A percentile compares a stretch with the other conserved stretches of the same genome.
phyloP scores from a whole-genome alignment of 1,140 invertebrate species.

The Mya arenaria region DNA sequence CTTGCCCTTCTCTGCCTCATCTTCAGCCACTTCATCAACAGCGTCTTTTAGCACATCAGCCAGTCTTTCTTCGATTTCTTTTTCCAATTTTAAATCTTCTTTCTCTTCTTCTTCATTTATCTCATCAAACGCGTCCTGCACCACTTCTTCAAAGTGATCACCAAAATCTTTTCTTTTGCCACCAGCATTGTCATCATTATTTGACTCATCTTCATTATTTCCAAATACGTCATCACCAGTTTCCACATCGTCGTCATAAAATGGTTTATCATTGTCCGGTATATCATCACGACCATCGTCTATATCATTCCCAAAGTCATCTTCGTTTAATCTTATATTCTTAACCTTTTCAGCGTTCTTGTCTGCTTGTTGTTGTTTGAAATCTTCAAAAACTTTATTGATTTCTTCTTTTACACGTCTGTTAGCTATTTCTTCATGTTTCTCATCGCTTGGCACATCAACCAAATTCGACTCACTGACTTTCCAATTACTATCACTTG shows the following conservation, averaged over 20 bases:
- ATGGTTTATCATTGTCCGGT: background rate
- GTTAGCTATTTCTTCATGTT: background rate
- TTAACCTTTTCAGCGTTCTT: background rate
- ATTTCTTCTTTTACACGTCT: conserved; percentile 14
- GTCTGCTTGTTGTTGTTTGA: conserved; percentile 23
- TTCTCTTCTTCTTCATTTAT: conserved; percentile 4
- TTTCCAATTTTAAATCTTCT: background rate
- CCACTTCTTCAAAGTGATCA: background rate
- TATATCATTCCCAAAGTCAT: background rate
- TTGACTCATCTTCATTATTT: background rate
- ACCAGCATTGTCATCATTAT: conserved; percentile 9
- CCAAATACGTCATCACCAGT: background rate
- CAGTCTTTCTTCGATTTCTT: background rate
- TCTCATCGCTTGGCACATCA: too few relatives aligned
- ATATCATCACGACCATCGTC: conserved; percentile 10
- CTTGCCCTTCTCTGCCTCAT: too few relatives aligned
- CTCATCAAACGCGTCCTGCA: conserved; percentile 15
- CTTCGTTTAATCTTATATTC: background rate
- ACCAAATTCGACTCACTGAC: too few relatives aligned
- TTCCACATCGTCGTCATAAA: background rate
- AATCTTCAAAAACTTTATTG: conserved; percentile 49
- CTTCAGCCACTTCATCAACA: too few relatives aligned
- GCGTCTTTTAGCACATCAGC: background rate
- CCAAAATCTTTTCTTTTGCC: background rate
- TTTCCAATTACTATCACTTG: too few relatives aligned